phyloP scores from a whole-genome alignment of 2,888 invertebrate species.

The Apodemia duryi region DNA sequence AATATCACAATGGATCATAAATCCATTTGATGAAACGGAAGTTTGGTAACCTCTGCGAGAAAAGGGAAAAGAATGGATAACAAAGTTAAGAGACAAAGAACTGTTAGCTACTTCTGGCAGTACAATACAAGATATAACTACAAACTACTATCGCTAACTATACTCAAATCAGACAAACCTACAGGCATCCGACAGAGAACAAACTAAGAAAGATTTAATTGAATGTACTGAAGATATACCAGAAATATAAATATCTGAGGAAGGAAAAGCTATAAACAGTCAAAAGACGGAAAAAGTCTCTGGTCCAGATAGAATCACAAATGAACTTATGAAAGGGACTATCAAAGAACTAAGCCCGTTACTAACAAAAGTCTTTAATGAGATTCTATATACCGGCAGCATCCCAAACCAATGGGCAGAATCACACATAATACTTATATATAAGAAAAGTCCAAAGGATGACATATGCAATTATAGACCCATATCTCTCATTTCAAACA shows the following conservation, averaged over 20 bases:
- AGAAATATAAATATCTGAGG: slow-evolving; percentile 20
- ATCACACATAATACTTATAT: background rate
- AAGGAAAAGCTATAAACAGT: background rate
- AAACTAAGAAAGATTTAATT: background rate
- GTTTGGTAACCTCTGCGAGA: too few species aligned
- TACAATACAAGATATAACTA: slow-evolving; percentile 17
- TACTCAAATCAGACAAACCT: slow-evolving; percentile 20
- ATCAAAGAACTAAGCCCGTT: slow-evolving; percentile 11
- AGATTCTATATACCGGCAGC: slow-evolving; percentile 20
- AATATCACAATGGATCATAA: too few species aligned
- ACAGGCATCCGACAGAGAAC: background rate
- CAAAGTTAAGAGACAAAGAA: slow-evolving; percentile 1
- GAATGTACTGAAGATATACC: background rate
- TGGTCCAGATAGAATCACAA: slow-evolving; percentile 11
- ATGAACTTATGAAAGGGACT: slow-evolving; percentile 20
- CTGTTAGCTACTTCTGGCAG: background rate
- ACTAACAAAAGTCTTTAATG: slow-evolving; percentile 26
- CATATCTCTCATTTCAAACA: too few species aligned
- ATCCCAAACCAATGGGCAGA: slow-evolving; percentile 25
- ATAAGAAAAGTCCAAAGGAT: too few species aligned
- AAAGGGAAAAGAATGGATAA: background rate
- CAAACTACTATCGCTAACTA: slow-evolving; percentile 17
- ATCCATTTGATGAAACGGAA: too few species aligned
- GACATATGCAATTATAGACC: too few species aligned
- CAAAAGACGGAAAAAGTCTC: slow-evolving; percentile 28